Conservation (phyloP, 2,113 vertebrate species). For the Solea senegalensis region DNA sequence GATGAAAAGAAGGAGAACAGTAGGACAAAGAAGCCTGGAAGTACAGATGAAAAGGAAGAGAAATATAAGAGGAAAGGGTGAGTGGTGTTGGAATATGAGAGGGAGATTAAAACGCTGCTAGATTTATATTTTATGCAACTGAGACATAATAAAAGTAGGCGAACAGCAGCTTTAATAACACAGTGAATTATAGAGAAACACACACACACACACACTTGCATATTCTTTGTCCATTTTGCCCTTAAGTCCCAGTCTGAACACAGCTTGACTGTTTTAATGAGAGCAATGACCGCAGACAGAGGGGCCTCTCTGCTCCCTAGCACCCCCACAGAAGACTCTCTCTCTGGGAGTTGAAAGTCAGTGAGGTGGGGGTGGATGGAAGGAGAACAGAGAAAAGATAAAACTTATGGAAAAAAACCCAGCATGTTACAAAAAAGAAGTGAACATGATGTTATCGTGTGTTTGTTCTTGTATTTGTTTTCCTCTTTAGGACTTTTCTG, state of each 20-base stretch:
- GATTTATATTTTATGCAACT: not conserved
- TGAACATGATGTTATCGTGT: not conserved
- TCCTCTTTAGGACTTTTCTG: not conserved
- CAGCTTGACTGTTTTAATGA: conserved; percentile 64
- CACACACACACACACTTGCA: conserved; percentile 28
- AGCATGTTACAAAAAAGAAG: not conserved
- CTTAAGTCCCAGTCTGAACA: conserved; percentile 51
- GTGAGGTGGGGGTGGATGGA: conserved; percentile 7
- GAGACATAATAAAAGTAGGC: not conserved
- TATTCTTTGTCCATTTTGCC: conserved; percentile 42
- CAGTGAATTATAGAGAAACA: conserved; percentile 24
- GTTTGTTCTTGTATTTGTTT: not conserved
- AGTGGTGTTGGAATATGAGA: conserved; percentile 33
- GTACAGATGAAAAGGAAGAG: conserved; percentile 15
- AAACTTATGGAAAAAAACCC: not conserved
- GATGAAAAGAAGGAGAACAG: conserved; percentile 56
- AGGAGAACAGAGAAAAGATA: not conserved
- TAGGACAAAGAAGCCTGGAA: conserved; percentile 27
- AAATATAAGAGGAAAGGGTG: conserved; percentile 2
- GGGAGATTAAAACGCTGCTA: conserved; percentile 13
- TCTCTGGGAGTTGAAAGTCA: conserved; percentile 41
- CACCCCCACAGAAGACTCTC: conserved; percentile 13
- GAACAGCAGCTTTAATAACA: not conserved
- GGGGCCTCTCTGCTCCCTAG: conserved; percentile 61
- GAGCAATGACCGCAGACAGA: conserved; percentile 51